Conservation (phyloP, 2,888 invertebrate genomes). For the Hirtodrosophila confusa region DNA sequence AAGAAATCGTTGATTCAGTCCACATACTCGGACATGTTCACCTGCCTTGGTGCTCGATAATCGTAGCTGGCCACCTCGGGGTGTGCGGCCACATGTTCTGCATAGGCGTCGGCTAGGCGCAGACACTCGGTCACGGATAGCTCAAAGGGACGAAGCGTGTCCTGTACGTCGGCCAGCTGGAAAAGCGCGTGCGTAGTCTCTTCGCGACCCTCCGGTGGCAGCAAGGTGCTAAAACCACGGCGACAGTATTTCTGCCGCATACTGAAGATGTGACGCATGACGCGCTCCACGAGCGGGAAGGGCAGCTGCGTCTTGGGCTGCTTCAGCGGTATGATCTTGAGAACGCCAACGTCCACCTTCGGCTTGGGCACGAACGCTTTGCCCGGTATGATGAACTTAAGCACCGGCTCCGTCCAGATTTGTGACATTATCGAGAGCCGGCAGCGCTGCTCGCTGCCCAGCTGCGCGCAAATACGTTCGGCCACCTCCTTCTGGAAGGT, state of each 20-base stretch:
- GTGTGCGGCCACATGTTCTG: constrained; percentile 88
- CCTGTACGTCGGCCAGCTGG: constrained; percentile 89
- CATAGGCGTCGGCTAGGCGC: constrained; percentile 91
- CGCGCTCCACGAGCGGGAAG: constrained; percentile 94
- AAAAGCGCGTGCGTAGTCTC: constrained; percentile 89
- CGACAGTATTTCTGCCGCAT: constrained; percentile 93
- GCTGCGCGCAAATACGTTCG: constrained; percentile 93
- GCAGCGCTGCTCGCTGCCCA: constrained; percentile 89
- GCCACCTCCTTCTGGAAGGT: constrained; percentile 99
- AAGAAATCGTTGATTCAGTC: constrained; percentile 39
- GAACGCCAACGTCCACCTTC: constrained; percentile 98
- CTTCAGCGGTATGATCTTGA: constrained; percentile 92
- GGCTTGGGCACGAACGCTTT: constrained; percentile 96
- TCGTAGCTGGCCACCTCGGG: constrained; percentile 89
- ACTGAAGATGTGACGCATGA: constrained; percentile 93
- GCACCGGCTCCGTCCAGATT: constrained; percentile 92
- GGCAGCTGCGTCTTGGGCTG: constrained; percentile 90
- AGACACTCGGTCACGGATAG: constrained; percentile 92
- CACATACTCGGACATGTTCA: not conserved
- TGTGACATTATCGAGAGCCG: constrained; percentile 98
- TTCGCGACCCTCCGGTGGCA: constrained; percentile 89
- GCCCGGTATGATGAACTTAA: constrained; percentile 95
- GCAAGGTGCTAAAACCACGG: constrained; percentile 89
- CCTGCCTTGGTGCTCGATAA: constrained; percentile 86
- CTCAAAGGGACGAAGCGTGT: constrained; percentile 88